phyloP scores from a whole-genome alignment of 2,797 vertebrate genomes.

The Melopsittacus undulatus region DNA sequence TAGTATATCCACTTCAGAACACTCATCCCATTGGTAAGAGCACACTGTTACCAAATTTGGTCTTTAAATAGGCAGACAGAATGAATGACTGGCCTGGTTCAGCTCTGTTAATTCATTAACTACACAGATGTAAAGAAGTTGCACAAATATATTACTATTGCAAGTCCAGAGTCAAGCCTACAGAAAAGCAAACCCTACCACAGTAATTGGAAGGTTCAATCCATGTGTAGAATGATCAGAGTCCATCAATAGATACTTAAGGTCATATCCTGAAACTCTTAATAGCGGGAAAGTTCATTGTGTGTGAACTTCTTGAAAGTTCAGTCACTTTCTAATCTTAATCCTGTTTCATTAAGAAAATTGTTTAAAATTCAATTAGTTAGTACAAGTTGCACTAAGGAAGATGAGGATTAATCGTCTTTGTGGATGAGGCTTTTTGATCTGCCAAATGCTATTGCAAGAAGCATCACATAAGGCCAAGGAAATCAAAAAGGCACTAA shows the following conservation, averaged over 20 bases:
- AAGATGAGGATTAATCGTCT: slow-evolving; percentile 10
- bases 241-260: background rate
- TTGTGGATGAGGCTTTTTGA: background rate
- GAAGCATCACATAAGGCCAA: background rate
- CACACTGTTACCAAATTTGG: background rate
- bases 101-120: slow-evolving; percentile 14
- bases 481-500: background rate
- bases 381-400: background rate
- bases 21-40: background rate
- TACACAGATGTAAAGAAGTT: background rate
- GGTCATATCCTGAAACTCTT: background rate
- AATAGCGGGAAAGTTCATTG: background rate
- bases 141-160: background rate
- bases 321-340: background rate
- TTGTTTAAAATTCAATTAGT: background rate
- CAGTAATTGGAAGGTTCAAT: background rate
- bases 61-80: background rate
- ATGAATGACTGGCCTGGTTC: slow-evolving; percentile 7
- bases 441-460: background rate
- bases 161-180: background rate
- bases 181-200: background rate
- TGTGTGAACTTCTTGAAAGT: background rate
- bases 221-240: background rate
- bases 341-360: background rate
- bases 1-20: background rate